Base-by-base conservation (phyloP, 2,113 vertebrate genomes). In the Pseudorectes ferrugineus region DNA sequence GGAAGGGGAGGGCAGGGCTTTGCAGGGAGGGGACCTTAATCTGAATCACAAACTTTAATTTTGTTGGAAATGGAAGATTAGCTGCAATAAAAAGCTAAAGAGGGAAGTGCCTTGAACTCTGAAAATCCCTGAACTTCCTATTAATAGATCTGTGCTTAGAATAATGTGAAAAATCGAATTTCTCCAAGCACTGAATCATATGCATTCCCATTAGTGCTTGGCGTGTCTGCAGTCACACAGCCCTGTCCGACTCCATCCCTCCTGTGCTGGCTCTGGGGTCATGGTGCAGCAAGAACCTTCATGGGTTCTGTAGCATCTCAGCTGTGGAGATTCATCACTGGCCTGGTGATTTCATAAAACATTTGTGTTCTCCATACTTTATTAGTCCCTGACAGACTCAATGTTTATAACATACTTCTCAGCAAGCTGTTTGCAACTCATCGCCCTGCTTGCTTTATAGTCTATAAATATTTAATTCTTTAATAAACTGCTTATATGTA, bases 381-480 rank as follows among this genome's bases (percentile, higher is more conserved):
- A 98, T 98, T 98, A 97, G 97, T 96, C 97, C 96, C 96, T 97
- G 97, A 96, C 97, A 97, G 96, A 89, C 94, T 97, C 97, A 94
- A 96, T 97, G 97, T 97, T 98, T 97, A 97, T 97, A 98, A 97
- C 95, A 89, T 96, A 96, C 95, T 98, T 98, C 97, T 97, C 97
- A 97, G 97, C 97, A 97, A 97, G 97, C 96, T 97, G 97, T 97
- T 98, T 97, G 97, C 92, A 1, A 96, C 96, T 97, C 97, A 97
- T 98, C 55, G 92, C 97, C 97, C 91, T 96, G 96, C 97, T 97
- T 97, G 97, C 97, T 98, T 98, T 97, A 97, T 98, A 96, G 96
- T 96, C 97, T 97, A 98, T 98, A 98, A 98, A 98, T 98, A 98
- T 98, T 98, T 98, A 98, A 98, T 98, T 98, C 97, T 98, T 98